phyloP scores from a whole-genome alignment of 2,797 vertebrate genomes.

The Rhabdophis nuchalis region DNA sequence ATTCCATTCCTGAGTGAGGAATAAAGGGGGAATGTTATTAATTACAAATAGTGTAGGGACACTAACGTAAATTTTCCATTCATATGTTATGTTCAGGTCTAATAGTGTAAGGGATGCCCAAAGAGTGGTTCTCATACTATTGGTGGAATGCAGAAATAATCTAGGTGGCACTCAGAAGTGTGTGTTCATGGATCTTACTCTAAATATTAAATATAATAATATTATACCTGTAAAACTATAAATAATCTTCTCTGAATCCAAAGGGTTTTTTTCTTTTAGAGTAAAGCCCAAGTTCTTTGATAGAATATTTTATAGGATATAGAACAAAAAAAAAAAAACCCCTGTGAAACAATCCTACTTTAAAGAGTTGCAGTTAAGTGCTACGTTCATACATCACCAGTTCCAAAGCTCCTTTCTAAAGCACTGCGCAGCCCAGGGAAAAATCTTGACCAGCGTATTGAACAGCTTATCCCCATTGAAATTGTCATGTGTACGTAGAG shows the following conservation, averaged over 20 bases:
- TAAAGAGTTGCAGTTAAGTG: background rate
- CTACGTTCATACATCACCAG: background rate
- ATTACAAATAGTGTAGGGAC: background rate
- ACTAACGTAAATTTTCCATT: background rate
- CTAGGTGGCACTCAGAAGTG: too few species aligned
- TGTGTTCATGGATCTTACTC: too few species aligned
- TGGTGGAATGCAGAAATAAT: too few species aligned
- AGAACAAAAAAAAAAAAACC: background rate
- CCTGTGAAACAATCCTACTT: background rate
- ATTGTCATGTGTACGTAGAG: background rate
- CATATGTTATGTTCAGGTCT: background rate
- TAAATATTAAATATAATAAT: too few species aligned
- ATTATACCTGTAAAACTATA: too few species aligned
- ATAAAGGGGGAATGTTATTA: background rate
- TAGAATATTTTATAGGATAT: background rate
- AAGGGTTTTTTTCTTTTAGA: too few species aligned
- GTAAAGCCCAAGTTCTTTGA: background rate
- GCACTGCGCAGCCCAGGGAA: background rate
- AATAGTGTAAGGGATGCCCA: background rate
- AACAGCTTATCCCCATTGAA: background rate
- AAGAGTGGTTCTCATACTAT: too few species aligned
- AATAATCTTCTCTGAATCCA: too few species aligned
- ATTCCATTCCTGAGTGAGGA: background rate
- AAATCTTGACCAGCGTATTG: background rate
- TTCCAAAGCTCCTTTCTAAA: background rate